Conservation (phyloP, 1,140 invertebrate species). For the Lasioglossum baleicum region DNA sequence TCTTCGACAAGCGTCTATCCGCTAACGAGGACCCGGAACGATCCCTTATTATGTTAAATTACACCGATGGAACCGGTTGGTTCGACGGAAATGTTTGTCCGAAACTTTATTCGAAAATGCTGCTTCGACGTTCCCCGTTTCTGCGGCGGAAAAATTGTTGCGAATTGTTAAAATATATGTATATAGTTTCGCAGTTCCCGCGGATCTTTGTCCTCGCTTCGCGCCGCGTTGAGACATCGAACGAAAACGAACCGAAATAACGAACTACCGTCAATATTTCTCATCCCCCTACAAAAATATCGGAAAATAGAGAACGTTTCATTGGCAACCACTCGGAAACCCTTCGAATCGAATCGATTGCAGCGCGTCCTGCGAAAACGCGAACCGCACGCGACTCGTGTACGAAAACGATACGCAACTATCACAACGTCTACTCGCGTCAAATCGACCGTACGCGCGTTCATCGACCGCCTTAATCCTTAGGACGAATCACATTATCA, state of each 20-base stretch:
- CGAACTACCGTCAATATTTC: not conserved
- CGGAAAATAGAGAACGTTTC: slow-evolving; percentile 13
- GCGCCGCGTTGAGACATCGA: not conserved
- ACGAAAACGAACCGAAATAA: not conserved
- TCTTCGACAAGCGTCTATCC: not conserved
- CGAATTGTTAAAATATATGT: not conserved
- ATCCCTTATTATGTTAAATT: too few species aligned
- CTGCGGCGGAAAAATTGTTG: not conserved
- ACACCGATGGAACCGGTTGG: not conserved
- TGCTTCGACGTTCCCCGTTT: not conserved
- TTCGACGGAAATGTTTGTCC: too few species aligned
- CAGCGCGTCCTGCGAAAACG: not conserved
- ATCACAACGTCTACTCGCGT: not conserved
- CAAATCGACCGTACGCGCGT: not conserved
- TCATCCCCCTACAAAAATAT: not conserved
- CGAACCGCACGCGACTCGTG: not conserved
- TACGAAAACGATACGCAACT: slow-evolving; percentile 10
- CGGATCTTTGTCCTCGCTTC: not conserved
- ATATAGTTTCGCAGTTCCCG: not conserved
- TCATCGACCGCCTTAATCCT: not conserved
- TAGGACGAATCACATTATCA: slow-evolving; percentile 18
- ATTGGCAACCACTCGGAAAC: not conserved
- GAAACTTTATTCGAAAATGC: not conserved
- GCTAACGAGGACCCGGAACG: not conserved
- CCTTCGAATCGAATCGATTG: not conserved